Percentiles rank a stretch among this genome's conserved stretches.
These are phyloP conservation scores for Vanacampus margaritifer DNA, from an alignment of 2,113 vertebrate species.

Conservation along the genomic window DNA sequence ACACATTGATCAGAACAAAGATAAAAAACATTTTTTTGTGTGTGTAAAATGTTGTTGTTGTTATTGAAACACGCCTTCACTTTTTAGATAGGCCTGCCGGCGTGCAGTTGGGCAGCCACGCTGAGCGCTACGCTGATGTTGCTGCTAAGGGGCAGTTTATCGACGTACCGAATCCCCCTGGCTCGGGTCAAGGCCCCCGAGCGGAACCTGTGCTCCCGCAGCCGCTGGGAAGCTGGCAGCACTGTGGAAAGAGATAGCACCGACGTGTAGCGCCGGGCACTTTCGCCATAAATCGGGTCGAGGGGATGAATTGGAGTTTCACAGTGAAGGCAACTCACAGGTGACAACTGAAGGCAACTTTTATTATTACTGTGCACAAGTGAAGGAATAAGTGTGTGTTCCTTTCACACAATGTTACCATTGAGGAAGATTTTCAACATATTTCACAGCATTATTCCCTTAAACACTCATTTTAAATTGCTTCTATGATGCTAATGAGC, in stretches of 20 bases:
- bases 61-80: too few species aligned
- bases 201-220: conserved; percentile 40
- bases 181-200: conserved; percentile 60
- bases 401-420: conserved; percentile 43
- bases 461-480: not conserved
- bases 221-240: conserved; percentile 53
- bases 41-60: too few species aligned
- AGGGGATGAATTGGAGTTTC: not conserved
- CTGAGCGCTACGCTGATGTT: conserved; percentile 60
- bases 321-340: conserved; percentile 8
- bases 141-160: conserved; percentile 52
- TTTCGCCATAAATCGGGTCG: not conserved
- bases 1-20: too few species aligned
- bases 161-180: conserved; percentile 56
- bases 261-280: conserved; percentile 34
- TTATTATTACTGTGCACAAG: conserved; percentile 14
- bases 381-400: conserved; percentile 1
- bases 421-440: conserved; percentile 2
- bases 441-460: not conserved
- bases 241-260: conserved; percentile 31
- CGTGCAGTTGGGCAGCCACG: conserved; percentile 71
- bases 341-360: conserved; percentile 33
- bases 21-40: too few species aligned
- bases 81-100: conserved; percentile 64
- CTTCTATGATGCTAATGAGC: conserved; percentile 33